These are phyloP conservation scores for Xanthorhoe spadicearia DNA, from an alignment of 2,888 invertebrate species.

Conservation along the genomic window DNA sequence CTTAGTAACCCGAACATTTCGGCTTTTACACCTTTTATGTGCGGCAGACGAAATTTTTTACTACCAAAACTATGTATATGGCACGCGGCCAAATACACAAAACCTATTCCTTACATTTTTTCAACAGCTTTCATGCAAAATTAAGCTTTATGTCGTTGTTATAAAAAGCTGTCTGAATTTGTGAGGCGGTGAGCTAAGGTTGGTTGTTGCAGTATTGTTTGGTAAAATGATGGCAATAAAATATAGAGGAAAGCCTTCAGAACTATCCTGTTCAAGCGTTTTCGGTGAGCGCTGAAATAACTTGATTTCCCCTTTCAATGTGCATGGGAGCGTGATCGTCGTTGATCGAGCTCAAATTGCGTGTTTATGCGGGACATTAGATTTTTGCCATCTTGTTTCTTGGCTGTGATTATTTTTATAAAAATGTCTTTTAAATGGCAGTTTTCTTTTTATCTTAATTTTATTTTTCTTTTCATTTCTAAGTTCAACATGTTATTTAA, in stretches of 20 bases:
- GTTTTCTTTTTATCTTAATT: background rate
- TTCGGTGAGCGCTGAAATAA: slow-evolving; percentile 43
- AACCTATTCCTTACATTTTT: slow-evolving; percentile 39
- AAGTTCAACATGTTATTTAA: too few species aligned
- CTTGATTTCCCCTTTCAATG: slow-evolving; percentile 48
- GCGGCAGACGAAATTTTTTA: slow-evolving; percentile 69
- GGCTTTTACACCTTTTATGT: slow-evolving; percentile 71
- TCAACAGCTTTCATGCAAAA: slow-evolving; percentile 23
- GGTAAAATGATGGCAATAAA: slow-evolving; percentile 77
- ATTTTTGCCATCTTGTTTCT: slow-evolving; percentile 25
- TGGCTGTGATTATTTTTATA: slow-evolving; percentile 8
- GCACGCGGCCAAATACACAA: slow-evolving; percentile 69
- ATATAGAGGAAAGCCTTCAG: slow-evolving; percentile 70
- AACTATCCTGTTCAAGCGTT: slow-evolving; percentile 57
- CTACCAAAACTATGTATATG: slow-evolving; percentile 65
- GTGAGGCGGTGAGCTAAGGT: slow-evolving; percentile 44
- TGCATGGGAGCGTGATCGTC: slow-evolving; percentile 38
- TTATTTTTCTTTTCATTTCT: background rate
- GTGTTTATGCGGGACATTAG: slow-evolving; percentile 33
- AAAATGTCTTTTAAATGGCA: slow-evolving; percentile 3
- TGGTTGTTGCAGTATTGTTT: slow-evolving; percentile 66
- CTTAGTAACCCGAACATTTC: slow-evolving; percentile 70
- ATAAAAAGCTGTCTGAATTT: slow-evolving; percentile 44
- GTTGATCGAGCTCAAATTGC: slow-evolving; percentile 39
- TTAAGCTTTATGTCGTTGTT: slow-evolving; percentile 44